Conservation (phyloP, 1,140 invertebrate species). For the Ooceraea biroi region DNA sequence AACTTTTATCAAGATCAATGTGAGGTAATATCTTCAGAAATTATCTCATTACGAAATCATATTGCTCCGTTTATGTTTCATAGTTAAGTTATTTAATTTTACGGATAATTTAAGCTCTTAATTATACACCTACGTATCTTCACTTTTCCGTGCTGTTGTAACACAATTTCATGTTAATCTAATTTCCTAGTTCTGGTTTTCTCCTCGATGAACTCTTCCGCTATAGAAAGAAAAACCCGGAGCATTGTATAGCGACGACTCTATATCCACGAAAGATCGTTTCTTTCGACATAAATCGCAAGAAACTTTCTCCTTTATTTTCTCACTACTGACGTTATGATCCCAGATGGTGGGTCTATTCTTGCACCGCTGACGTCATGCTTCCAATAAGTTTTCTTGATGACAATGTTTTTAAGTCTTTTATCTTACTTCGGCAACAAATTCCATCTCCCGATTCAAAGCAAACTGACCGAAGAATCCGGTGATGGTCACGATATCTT, state of each 20-base stretch:
- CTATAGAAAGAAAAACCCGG: not conserved
- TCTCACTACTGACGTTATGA: slow-evolving; percentile 3
- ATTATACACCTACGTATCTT: not conserved
- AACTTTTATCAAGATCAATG: too few species aligned
- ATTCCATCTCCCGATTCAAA: not conserved
- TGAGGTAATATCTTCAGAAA: not conserved
- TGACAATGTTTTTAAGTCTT: slow-evolving; percentile 2
- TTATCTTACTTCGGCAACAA: slow-evolving; percentile 2
- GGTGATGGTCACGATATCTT: not conserved
- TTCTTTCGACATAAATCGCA: slow-evolving; percentile 6
- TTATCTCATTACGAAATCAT: not conserved
- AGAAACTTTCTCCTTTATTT: slow-evolving; percentile 55
- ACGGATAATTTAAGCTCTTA: slow-evolving; percentile 2
- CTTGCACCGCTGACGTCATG: slow-evolving; percentile 24
- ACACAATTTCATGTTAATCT: not conserved
- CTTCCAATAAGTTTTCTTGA: slow-evolving; percentile 17
- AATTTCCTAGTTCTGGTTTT: not conserved
- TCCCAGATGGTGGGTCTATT: slow-evolving; percentile 22
- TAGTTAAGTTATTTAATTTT: not conserved
- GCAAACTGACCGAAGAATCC: not conserved
- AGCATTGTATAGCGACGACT: not conserved
- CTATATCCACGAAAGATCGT: slow-evolving; percentile 25
- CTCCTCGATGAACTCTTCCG: not conserved
- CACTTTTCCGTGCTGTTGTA: not conserved
- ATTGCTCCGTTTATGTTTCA: not conserved